Evolutionary conservation across 2,888 invertebrate genomes (phyloP), one percentile per base, ranked within the genome.

Genomic region (Hypsopygia costalis): DNA sequence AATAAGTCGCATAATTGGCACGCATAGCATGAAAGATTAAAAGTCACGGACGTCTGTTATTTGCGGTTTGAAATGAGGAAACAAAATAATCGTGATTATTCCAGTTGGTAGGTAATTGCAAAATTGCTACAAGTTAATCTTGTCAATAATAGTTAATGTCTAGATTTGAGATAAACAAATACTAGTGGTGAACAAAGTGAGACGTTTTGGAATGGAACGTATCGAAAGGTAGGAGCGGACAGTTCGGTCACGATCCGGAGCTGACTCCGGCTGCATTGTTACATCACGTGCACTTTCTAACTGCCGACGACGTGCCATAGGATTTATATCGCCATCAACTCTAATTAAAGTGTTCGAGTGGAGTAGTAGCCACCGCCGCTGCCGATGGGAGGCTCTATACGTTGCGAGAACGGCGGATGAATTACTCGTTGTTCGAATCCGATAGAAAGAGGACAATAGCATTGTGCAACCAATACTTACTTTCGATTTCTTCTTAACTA

Each of bases 211-310:
- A 60, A 58, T 49, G 48, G 53, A 61, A 56, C 51, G 34, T 36
- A 31, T 25, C 25, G 32, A 54, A 49, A 54, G 51, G 51, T 54
- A 59, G 49, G 56, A 64, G 62, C 58, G 58, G 69, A 67, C 58
- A 66, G 66, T 70, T 73, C 69, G 60, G 72, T 71, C 76, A 75
- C 72, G 73, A 68, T 66, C 59, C 58, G 57, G 58, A 56, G 65
- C 60, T 56, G 59, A 52, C 59, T 61, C 64, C 64, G 45, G 55
- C 49, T 55, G 68, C 67, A 72, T 74, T 73, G 75, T 82, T 81
- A 75, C 80, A 67, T 80, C 77, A 81, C 69, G 67, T 62, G 64
- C 59, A 78, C 81, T 81, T 80, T 82, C 81, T 81, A 80, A 76
- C 67, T 61, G 55, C 62, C 60, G 65, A 56, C 67, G 62, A 71